Evolutionary conservation across 2,113 vertebrate genomes (phyloP).

Genomic region (Aythya baeri): DNA sequence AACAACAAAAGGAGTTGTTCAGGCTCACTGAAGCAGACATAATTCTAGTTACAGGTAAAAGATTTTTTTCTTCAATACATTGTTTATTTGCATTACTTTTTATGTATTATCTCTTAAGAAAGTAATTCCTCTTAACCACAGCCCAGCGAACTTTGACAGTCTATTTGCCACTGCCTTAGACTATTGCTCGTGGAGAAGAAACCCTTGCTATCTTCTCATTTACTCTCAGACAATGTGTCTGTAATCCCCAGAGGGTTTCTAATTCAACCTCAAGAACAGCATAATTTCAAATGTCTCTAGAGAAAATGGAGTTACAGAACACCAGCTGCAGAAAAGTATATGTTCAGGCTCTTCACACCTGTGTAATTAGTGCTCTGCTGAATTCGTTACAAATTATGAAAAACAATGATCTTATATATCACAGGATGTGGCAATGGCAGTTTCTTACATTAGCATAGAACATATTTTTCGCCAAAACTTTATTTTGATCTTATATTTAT

Average conservation of each 20-base stretch:
- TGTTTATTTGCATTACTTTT: constrained; percentile 22
- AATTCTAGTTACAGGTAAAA: constrained; percentile 26
- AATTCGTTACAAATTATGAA: background rate
- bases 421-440: background rate
- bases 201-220: background rate
- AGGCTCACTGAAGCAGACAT: background rate
- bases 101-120: background rate
- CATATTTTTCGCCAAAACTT: background rate
- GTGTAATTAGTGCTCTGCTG: background rate
- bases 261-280: background rate
- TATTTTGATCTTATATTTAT: background rate
- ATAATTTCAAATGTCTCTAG: background rate
- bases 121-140: constrained; percentile 16
- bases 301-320: background rate
- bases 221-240: background rate
- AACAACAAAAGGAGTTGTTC: constrained; percentile 1
- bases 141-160: background rate
- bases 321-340: background rate
- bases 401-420: background rate
- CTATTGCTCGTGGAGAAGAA: background rate
- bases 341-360: background rate
- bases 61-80: background rate
- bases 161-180: background rate
- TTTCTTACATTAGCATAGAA: background rate
- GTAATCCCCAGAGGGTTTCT: background rate